phyloP scores from a whole-genome alignment of 2,113 vertebrate genomes.

The Pandion haliaetus region DNA sequence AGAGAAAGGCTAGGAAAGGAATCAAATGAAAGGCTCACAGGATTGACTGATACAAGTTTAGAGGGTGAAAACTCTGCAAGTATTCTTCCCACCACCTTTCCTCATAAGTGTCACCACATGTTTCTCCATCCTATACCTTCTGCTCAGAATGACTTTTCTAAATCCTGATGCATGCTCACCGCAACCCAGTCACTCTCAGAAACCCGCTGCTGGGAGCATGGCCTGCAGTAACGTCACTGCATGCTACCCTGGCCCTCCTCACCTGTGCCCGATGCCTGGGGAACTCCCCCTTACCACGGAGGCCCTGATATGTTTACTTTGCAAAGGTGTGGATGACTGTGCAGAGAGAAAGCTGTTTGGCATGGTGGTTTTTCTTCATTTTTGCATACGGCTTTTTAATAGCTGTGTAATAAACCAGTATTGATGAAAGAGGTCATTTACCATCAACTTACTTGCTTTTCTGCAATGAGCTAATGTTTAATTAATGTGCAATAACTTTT shows the following conservation, averaged over 20 bases:
- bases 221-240: not conserved
- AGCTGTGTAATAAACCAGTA: conserved; percentile 31
- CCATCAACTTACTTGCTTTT: conserved; percentile 46
- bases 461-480: conserved; percentile 44
- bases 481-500: conserved; percentile 53
- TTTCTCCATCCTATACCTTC: not conserved
- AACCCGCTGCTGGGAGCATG: not conserved
- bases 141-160: not conserved
- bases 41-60: not conserved
- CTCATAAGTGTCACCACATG: rapidly evolving
- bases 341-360: not conserved
- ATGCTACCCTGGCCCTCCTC: not conserved
- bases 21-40: not conserved
- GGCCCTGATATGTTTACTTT: not conserved
- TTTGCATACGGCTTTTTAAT: not conserved
- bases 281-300: not conserved
- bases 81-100: not conserved
- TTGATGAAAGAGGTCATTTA: conserved; percentile 56
- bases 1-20: not conserved
- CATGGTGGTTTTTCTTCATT: not conserved
- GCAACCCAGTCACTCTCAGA: not conserved
- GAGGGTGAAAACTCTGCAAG: not conserved
- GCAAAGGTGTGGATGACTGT: not conserved
- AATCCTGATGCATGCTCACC: not conserved
- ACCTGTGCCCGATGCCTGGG: not conserved